A percentile compares a stretch with the other conserved stretches of the same genome.
These are phyloP conservation scores for Coleophora flavipennella DNA, from an alignment of 2,888 invertebrate species.

Conservation along the genomic window DNA sequence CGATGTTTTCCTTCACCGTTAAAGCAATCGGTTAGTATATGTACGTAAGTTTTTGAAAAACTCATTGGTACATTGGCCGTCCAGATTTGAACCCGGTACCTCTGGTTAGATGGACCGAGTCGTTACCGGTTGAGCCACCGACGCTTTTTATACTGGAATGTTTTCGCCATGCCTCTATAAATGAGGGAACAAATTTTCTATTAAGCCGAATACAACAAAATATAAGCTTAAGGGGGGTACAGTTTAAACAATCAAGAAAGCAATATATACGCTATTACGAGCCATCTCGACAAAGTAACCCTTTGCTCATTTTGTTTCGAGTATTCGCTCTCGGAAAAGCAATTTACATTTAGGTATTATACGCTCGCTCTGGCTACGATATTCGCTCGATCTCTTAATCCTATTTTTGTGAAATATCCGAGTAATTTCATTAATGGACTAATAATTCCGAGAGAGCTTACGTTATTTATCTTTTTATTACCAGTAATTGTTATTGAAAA, in stretches of 20 bases:
- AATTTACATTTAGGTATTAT: conserved; percentile 18
- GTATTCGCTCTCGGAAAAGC: conserved; percentile 15
- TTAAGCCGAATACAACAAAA: conserved; percentile 19
- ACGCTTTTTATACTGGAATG: no score
- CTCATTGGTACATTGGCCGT: no score
- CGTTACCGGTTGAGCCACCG: no score
- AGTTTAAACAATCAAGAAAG: conserved; percentile 43
- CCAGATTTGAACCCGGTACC: no score
- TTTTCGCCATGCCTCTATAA: neutral
- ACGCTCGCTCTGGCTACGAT: conserved; percentile 5
- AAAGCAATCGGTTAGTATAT: no score
- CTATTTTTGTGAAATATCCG: conserved; percentile 1
- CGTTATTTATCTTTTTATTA: neutral
- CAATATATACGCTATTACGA: conserved; percentile 37
- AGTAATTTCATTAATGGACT: conserved; percentile 1
- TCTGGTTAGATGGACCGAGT: no score
- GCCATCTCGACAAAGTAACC: conserved; percentile 29
- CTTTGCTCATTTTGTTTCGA: conserved; percentile 34
- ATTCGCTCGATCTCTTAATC: conserved; percentile 13
- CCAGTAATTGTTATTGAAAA: neutral
- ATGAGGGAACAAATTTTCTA: conserved; percentile 9
- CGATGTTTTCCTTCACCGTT: no score
- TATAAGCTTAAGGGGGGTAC: conserved; percentile 24
- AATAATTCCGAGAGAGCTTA: no score
- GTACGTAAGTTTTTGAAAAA: no score